A percentile compares a stretch with the other conserved stretches of the same genome.
phyloP scores from a whole-genome alignment of 2,113 vertebrate species.

The Pycnonotus jocosus region DNA sequence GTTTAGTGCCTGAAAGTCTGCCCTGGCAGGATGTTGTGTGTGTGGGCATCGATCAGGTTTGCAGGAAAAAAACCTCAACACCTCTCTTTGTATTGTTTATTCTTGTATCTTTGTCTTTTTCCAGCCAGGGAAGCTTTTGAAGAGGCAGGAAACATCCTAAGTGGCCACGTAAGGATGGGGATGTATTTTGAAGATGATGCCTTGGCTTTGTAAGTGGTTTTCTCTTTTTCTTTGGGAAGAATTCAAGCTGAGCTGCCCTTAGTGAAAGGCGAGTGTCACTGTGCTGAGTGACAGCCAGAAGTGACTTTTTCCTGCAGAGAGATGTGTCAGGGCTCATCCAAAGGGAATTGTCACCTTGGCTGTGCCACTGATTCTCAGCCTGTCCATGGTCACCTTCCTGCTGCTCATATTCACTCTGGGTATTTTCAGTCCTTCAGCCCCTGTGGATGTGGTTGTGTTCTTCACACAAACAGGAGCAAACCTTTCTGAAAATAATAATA shows the following conservation, averaged over 20 bases:
- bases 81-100: background rate
- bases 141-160: conserved; percentile 75
- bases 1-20: background rate
- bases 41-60: background rate
- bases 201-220: conserved; percentile 67
- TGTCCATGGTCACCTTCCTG: background rate
- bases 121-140: conserved; percentile 74
- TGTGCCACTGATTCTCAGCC: background rate
- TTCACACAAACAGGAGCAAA: background rate
- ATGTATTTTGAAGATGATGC: conserved; percentile 75
- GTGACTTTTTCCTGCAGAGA: background rate
- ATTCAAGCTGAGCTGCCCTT: background rate
- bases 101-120: background rate
- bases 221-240: background rate
- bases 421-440: background rate
- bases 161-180: conserved; percentile 75
- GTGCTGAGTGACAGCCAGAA: background rate
- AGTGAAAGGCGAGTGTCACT: background rate
- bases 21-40: background rate
- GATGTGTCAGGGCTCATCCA: background rate
- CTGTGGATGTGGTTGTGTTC: background rate
- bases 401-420: background rate
- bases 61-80: background rate
- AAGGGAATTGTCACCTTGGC: background rate
- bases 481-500: background rate